Conservation (phyloP, 2,113 vertebrate genomes). For the Grammomys dolichurus region DNA sequence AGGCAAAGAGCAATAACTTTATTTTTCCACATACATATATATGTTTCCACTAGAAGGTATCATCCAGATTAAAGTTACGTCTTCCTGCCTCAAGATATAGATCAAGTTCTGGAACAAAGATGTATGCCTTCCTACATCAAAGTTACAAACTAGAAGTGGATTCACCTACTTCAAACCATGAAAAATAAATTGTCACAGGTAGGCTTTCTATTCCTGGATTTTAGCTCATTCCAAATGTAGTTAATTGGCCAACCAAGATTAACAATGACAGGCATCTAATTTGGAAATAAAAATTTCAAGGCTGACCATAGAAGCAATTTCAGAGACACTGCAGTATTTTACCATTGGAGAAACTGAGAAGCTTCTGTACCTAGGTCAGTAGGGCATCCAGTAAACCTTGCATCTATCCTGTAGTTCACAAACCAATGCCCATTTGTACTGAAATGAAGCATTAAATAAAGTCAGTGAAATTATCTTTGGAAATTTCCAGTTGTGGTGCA, state of each 20-base stretch:
- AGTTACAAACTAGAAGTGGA: neutral
- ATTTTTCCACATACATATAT: neutral
- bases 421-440: neutral
- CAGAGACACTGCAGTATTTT: neutral
- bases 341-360: neutral
- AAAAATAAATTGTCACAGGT: neutral
- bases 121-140: neutral
- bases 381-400: neutral
- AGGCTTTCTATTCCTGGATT: neutral
- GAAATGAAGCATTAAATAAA: conserved; percentile 21
- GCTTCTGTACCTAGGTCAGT: neutral
- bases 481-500: conserved; percentile 49
- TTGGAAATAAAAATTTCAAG: neutral
- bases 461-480: conserved; percentile 49
- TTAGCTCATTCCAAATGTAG: neutral
- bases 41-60: neutral
- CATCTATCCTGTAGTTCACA: neutral
- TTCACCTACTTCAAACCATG: neutral
- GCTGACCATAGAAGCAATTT: neutral
- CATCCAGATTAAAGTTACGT: neutral
- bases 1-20: neutral
- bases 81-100: too few relatives aligned
- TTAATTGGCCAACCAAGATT: neutral
- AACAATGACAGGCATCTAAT: neutral
- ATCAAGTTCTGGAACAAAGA: neutral